Evolutionary conservation across 2,797 vertebrate genomes (phyloP).

Genomic region (Vespertilio murinus): DNA sequence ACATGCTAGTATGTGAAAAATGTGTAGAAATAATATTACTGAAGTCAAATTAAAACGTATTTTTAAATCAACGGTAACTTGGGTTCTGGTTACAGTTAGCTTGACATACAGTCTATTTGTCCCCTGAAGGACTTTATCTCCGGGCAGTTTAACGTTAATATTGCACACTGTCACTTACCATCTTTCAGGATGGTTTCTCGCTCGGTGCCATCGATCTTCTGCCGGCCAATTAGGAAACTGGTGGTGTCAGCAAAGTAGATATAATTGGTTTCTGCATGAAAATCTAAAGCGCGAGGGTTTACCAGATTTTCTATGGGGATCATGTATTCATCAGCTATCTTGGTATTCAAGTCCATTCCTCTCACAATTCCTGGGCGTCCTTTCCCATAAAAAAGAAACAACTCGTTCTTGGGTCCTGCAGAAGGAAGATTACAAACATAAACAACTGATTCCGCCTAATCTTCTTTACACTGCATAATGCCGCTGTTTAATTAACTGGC

Average conservation of each 20-base stretch:
- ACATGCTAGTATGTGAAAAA: neutral
- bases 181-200: conserved; percentile 97
- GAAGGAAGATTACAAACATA: conserved; percentile 85
- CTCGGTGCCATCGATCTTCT: conserved; percentile 94
- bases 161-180: conserved; percentile 84
- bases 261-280: conserved; percentile 93
- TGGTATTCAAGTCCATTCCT: conserved; percentile 96
- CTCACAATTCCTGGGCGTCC: conserved; percentile 96
- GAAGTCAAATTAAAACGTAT: neutral
- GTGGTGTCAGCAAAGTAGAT: conserved; percentile 99
- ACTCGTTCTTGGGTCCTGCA: conserved; percentile 95
- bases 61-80: neutral
- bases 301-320: conserved; percentile 96
- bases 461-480: conserved; percentile 78
- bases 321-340: conserved; percentile 96
- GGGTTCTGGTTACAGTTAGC: neutral
- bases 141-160: neutral
- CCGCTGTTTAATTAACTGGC: conserved; percentile 84
- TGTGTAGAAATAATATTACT: neutral
- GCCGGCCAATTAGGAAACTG: conserved; percentile 96
- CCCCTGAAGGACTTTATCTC: neutral
- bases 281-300: conserved; percentile 97
- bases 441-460: conserved; percentile 83
- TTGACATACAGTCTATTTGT: neutral
- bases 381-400: conserved; percentile 99